These are phyloP conservation scores for Hippocampus kuda DNA, from an alignment of 2,797 vertebrate genomes.

Conservation along the genomic window DNA sequence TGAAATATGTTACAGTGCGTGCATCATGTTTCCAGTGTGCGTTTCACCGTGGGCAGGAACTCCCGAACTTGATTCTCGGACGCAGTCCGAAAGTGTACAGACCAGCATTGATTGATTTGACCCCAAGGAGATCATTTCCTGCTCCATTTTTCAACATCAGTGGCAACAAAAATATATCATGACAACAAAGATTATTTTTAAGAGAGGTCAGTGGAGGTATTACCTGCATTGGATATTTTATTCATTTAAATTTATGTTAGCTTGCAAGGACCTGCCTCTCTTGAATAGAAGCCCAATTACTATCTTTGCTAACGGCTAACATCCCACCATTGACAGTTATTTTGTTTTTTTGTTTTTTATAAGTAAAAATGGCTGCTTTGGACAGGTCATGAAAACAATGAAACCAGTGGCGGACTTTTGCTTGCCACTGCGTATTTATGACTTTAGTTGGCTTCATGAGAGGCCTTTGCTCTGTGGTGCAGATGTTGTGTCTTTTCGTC, in stretches of 20 bases:
- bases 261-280: not conserved
- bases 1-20: constrained; percentile 16
- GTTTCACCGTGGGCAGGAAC: constrained; percentile 53
- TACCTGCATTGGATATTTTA: not conserved
- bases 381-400: not conserved
- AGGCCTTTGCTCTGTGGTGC: not conserved
- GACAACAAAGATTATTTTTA: not conserved
- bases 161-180: not conserved
- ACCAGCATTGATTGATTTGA: too few species aligned
- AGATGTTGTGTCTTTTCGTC: not conserved
- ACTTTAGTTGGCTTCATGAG: not conserved
- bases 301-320: not conserved
- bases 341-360: not conserved
- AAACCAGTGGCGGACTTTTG: not conserved
- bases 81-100: not conserved
- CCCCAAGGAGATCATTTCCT: not conserved
- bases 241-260: not conserved
- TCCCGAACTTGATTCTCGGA: not conserved
- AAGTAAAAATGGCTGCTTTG: not conserved
- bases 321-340: not conserved
- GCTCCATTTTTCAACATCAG: not conserved
- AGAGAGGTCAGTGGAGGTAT: not conserved
- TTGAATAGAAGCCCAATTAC: not conserved
- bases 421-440: not conserved
- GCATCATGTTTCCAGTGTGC: constrained; percentile 58